Conservation (phyloP, 2,888 invertebrate species). For the Dryococelus australis region DNA sequence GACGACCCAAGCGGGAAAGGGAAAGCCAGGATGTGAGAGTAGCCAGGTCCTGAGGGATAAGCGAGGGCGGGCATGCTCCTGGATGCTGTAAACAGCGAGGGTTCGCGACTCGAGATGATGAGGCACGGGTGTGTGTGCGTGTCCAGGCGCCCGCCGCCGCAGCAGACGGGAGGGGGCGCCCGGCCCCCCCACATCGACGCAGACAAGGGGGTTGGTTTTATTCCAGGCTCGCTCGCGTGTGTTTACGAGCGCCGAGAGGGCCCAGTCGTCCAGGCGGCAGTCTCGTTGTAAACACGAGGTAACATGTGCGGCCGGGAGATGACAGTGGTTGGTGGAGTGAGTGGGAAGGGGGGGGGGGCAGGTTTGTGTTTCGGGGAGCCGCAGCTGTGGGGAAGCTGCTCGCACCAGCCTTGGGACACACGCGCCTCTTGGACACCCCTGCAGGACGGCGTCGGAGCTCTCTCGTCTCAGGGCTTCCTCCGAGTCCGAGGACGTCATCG, state of each 20-base stretch:
- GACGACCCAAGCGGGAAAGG: no score
- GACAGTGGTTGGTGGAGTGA: background rate
- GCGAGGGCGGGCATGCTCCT: no score
- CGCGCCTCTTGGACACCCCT: no score
- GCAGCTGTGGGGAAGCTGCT: background rate
- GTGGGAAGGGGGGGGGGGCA: background rate
- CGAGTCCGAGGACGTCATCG: no score
- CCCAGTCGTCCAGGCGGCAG: slow-evolving; percentile 11
- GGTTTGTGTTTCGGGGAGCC: background rate
- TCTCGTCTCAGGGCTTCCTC: no score
- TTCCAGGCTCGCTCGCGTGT: background rate
- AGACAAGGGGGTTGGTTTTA: slow-evolving; percentile 28
- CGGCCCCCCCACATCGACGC: slow-evolving; percentile 19
- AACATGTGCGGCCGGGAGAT: slow-evolving; percentile 2
- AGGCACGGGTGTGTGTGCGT: background rate
- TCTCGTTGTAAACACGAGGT: slow-evolving; percentile 25
- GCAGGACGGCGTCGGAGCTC: no score
- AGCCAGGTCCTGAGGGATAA: no score
- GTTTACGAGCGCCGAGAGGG: slow-evolving; percentile 18
- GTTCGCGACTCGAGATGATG: background rate
- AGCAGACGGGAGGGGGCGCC: background rate
- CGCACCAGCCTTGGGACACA: no score
- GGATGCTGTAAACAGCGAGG: no score
- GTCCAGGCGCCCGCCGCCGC: background rate
- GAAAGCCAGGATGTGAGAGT: no score